These are phyloP conservation scores for Dysidea cf. avara DNA, from an alignment of 37 sponge, comb jelly and placozoan species.

Conservation along the genomic window DNA sequence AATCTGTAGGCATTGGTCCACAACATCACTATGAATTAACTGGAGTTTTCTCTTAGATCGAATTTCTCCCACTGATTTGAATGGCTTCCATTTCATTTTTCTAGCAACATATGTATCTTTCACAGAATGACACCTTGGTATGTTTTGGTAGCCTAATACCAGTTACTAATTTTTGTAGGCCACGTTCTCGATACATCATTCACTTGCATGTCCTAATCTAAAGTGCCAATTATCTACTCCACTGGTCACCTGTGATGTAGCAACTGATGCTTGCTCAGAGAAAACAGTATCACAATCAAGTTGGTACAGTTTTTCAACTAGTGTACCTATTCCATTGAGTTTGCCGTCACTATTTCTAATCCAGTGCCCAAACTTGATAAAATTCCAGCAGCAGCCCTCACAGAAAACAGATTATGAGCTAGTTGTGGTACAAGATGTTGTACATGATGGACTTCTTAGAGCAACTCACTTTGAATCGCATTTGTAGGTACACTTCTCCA, in stretches of 20 bases:
- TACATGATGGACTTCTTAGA: conserved; percentile 18
- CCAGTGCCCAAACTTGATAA: conserved; percentile 26
- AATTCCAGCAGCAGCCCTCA: conserved; percentile 29
- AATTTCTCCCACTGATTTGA: too few species aligned
- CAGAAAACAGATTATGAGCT: conserved; percentile 39
- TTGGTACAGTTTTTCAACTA: conserved; percentile 30
- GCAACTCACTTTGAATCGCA: conserved; percentile 15
- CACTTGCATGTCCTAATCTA: conserved; percentile 45
- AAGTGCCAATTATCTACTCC: conserved; percentile 42
- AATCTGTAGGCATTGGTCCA: conserved; percentile 50
- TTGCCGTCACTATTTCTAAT: conserved; percentile 16
- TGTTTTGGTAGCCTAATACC: conserved; percentile 19
- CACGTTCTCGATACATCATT: conserved; percentile 12
- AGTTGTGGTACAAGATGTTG: conserved; percentile 3
- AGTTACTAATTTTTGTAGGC: conserved; percentile 18
- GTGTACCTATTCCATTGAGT: conserved; percentile 31
- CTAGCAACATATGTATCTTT: conserved; percentile 33
- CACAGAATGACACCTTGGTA: conserved; percentile 32
- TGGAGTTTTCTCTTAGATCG: too few species aligned
- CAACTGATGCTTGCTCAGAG: conserved; percentile 16
- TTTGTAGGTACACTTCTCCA: conserved; percentile 9
- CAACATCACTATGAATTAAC: conserved; percentile 54
- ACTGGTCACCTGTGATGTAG: not conserved
- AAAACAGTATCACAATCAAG: conserved; percentile 17
- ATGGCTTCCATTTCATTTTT: too few species aligned